These are phyloP conservation scores for Ginglymostoma cirratum DNA, from an alignment of 2,113 vertebrate genomes.

Conservation along the genomic window DNA sequence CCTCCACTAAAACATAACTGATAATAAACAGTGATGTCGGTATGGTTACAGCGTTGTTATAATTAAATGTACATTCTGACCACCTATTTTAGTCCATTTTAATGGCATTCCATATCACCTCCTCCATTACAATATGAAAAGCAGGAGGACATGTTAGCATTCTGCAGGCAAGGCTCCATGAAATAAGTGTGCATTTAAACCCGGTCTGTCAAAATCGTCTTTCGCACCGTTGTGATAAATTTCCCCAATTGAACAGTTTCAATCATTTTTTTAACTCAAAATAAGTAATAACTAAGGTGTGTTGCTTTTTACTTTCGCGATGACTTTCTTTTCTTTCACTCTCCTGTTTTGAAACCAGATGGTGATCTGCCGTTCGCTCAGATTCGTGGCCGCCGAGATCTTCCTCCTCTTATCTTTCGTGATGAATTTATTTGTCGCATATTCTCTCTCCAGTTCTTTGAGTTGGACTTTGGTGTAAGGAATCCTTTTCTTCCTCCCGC, in stretches of 20 bases:
- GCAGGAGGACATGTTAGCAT: background rate
- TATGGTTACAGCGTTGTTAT: conserved; percentile 44
- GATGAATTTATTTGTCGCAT: conserved; percentile 85
- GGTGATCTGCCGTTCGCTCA: conserved; percentile 87
- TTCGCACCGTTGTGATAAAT: background rate
- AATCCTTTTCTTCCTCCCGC: conserved; percentile 85
- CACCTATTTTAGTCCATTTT: conserved; percentile 40
- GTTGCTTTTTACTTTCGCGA: conserved; percentile 76
- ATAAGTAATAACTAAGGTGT: conserved; percentile 51
- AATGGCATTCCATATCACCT: conserved; percentile 40
- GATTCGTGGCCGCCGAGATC: conserved; percentile 78
- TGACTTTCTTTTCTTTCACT: conserved; percentile 90
- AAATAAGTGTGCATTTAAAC: background rate
- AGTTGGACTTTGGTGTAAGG: conserved; percentile 88
- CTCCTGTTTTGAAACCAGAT: conserved; percentile 95
- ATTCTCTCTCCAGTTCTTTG: conserved; percentile 88
- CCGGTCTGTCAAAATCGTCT: background rate
- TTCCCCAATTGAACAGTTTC: background rate
- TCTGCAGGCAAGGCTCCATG: background rate
- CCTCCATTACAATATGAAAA: conserved; percentile 19
- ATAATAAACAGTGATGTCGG: conserved; percentile 45
- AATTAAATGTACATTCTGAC: conserved; percentile 51
- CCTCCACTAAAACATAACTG: conserved; percentile 6
- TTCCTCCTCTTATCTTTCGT: conserved; percentile 92
- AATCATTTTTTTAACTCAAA: background rate